Evolutionary conservation across 2,113 vertebrate species (phyloP).

Genomic region (Damaliscus lunatus): DNA sequence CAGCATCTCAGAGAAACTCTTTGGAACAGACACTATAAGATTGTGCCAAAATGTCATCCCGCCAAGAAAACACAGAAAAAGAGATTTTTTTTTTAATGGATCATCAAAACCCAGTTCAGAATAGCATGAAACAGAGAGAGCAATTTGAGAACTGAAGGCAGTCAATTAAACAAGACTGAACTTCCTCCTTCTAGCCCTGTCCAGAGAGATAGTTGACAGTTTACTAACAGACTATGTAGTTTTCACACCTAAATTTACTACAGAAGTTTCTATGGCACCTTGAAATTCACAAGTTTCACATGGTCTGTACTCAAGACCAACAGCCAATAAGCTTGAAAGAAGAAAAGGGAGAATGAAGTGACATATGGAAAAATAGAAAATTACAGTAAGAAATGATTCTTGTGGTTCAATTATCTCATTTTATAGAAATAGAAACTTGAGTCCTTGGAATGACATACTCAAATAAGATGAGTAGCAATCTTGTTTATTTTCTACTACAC

Average conservation of each 20-base stretch:
- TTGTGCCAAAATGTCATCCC: not conserved
- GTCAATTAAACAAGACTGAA: not conserved
- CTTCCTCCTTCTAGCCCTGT: not conserved
- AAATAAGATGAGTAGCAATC: not conserved
- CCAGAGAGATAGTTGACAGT: not conserved
- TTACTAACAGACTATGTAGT: not conserved
- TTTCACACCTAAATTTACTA: not conserved
- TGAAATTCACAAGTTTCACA: constrained; percentile 20
- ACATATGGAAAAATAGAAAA: not conserved
- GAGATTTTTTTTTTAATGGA: not conserved
- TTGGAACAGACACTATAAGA: not conserved
- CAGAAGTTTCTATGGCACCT: not conserved
- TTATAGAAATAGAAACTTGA: not conserved
- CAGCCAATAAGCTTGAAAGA: not conserved
- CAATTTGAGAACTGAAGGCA: not conserved
- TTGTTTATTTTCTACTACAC: not conserved
- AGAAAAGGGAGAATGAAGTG: not conserved
- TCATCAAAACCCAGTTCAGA: not conserved
- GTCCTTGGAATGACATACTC: not conserved
- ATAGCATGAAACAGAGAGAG: not conserved
- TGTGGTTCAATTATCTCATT: not conserved
- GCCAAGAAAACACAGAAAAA: not conserved
- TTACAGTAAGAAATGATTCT: not conserved
- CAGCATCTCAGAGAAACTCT: not conserved
- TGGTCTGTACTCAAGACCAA: not conserved